Evolutionary conservation across 2,113 vertebrate genomes (phyloP), one percentile per base, ranked within the genome.

Genomic region (Asarcornis scutulata): DNA sequence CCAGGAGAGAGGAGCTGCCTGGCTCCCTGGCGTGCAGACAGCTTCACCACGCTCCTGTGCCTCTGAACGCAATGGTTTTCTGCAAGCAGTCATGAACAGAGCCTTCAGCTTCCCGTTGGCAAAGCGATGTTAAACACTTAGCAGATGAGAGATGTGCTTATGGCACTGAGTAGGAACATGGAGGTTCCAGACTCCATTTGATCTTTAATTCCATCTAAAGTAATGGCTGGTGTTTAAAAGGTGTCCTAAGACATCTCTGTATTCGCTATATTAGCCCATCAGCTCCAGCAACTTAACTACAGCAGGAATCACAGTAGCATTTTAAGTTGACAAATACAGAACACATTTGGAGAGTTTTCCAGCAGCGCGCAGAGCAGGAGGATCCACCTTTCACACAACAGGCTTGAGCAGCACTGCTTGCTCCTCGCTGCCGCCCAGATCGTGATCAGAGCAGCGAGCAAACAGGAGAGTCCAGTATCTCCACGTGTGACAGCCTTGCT

Each of bases 1-100:
- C 32, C 27, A 16, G 44, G 22, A 34, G 56, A 31, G 16, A 26
- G 77, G 60, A 77, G 34, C 48, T 56, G 71, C 17, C 34, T 58
- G 9, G 38, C 2, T 4, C 34, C 34, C 11, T 0, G 0, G 44
- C 4, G 1, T 22, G 25, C 48, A 34, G 25, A 22, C 9, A 7
- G 52, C 22, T 32, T 52, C 59, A n/a, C 22, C 53, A 31, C 0
- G 1, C 36, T 53, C 32, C 32, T 17, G 23, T 25, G 13, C 74
- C 36, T 22, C 36, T 25, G 42, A 44, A 67, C 3, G 7, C 25
- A 42, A 18, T 14, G 34, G 50, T 74, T 52, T 36, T 91, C 66
- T 18, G 13, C 13, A 79, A 7, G 26, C 2, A 22, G 13, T 36
- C 42, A 6, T 1, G 2, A 59, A 60, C 53, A 34, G 34, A 1